Percentiles rank a stretch among this genome's conserved stretches.
These are phyloP conservation scores for Porites cylindrica DNA, from an alignment of 92 coral and sea anemone species.

Conservation along the genomic window DNA sequence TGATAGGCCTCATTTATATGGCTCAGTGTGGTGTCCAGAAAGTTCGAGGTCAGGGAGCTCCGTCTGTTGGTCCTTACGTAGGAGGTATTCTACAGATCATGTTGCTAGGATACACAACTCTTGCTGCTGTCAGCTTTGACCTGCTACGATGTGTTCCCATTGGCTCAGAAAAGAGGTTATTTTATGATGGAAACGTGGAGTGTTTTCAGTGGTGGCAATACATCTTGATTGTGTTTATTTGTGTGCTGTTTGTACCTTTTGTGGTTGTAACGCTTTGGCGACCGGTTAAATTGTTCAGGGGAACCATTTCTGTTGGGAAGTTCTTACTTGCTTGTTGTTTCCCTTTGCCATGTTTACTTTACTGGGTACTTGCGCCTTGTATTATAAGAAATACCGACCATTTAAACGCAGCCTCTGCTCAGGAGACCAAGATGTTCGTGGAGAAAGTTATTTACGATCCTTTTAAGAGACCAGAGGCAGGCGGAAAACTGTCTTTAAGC, in stretches of 20 bases:
- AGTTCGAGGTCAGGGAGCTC: conserved; percentile 46
- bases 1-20: conserved; percentile 48
- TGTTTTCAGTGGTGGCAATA: conserved; percentile 93
- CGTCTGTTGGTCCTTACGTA: conserved; percentile 78
- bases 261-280: conserved; percentile 64
- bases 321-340: conserved; percentile 63
- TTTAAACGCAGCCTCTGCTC: no score
- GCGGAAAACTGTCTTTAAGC: conserved; percentile 22
- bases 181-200: conserved; percentile 58
- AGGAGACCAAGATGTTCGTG: neutral
- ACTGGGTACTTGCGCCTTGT: conserved; percentile 26
- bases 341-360: conserved; percentile 72
- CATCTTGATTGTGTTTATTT: conserved; percentile 48
- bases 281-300: conserved; percentile 64
- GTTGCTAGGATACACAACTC: conserved; percentile 82
- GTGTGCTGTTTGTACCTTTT: conserved; percentile 66
- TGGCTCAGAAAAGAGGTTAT: conserved; percentile 59
- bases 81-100: conserved; percentile 74
- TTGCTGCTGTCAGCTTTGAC: conserved; percentile 57
- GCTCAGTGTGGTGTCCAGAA: conserved; percentile 48
- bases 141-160: conserved; percentile 71
- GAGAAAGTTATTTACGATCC: neutral
- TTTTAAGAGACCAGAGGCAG: conserved; percentile 1
- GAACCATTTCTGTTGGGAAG: conserved; percentile 51
- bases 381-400: neutral